Percentiles rank a stretch among this genome's conserved stretches.
These are phyloP conservation scores for Camponotus vicinus DNA, from an alignment of 1,140 invertebrate species.

Conservation along the genomic window DNA sequence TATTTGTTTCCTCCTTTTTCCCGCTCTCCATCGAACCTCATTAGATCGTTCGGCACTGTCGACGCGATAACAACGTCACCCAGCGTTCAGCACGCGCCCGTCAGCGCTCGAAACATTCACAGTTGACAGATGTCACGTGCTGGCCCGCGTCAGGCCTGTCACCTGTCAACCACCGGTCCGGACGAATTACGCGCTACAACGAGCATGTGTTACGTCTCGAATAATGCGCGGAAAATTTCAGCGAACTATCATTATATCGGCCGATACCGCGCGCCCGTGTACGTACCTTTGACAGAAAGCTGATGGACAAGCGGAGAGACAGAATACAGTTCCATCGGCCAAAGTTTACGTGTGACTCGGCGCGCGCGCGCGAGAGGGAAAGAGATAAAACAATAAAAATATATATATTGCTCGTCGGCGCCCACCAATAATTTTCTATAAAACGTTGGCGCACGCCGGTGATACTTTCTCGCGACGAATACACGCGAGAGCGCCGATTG, in stretches of 20 bases:
- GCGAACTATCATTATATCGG: slow-evolving; percentile 74
- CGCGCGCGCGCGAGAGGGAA: background rate
- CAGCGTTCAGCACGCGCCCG: slow-evolving; percentile 66
- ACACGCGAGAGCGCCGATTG: slow-evolving; percentile 42
- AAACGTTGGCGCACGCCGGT: slow-evolving; percentile 38
- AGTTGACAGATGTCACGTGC: slow-evolving; percentile 82
- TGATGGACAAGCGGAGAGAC: slow-evolving; percentile 73
- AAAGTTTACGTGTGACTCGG: slow-evolving; percentile 36
- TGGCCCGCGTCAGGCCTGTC: slow-evolving; percentile 81
- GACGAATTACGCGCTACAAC: slow-evolving; percentile 80
- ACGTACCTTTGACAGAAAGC: slow-evolving; percentile 72
- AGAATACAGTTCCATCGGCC: slow-evolving; percentile 52
- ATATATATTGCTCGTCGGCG: slow-evolving; percentile 59
- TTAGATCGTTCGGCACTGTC: slow-evolving; percentile 76
- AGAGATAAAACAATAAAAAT: slow-evolving; percentile 63
- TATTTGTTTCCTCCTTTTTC: slow-evolving; percentile 75
- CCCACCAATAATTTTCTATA: slow-evolving; percentile 61
- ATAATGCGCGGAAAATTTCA: slow-evolving; percentile 80
- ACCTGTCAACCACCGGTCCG: slow-evolving; percentile 81
- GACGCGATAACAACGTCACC: slow-evolving; percentile 76
- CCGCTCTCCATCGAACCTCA: slow-evolving; percentile 75
- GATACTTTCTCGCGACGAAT: slow-evolving; percentile 55
- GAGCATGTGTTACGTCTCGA: slow-evolving; percentile 75
- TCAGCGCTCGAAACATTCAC: slow-evolving; percentile 82
- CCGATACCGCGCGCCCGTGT: slow-evolving; percentile 59